Base-by-base conservation (phyloP, 2,888 invertebrate species). In the Folsomia candida region DNA sequence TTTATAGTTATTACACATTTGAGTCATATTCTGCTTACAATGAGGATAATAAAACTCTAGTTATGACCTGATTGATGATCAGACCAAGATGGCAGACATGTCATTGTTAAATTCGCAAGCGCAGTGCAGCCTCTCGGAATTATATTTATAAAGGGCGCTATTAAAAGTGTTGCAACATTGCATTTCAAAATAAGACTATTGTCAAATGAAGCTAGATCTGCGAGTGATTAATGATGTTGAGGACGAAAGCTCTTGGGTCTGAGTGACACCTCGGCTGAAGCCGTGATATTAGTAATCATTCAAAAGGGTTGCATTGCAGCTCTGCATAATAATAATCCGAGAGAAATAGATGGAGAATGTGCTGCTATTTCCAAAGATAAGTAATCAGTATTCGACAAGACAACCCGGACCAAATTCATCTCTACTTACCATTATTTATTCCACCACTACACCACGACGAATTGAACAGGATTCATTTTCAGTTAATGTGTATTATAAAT, bases 81-180 rank as follows among this genome's bases (percentile, higher is more conserved):
- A 47, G 18, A 14, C 37, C 54, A 37, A 37, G 37, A 14, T 37
- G 37, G 37, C 4, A 37, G 14, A 4, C 37, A 37, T 37, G 4
- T 37, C 37, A 37, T n/a, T 4, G 37, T 37, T 54, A 18, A 20
- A 54, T 54, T 54, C n/a, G 54, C 54, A 54, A 54, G 6, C 54
- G 6, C 6, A 47, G 37, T 37, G 37, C 37, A 37, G 37, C 6
- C 37, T 9, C 6, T 37, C 14, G 22, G 54, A 54, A 54, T 54
- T 54, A 54, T 6, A n/a, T n/a, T n/a, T n/a, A 54, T 54, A 54
- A 54, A 54, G n/a, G n/a, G 54, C 37, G 14, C 54, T 54, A 54
- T 54, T 54, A 54, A 54, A n/a, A 14, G 6, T 18, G 18, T 54
- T 54, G 6, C 54, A 54, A 54, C 11, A 54, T 18, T 6, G 6